phyloP scores from a whole-genome alignment of 2,797 vertebrate species.

The Syngnathus acus region DNA sequence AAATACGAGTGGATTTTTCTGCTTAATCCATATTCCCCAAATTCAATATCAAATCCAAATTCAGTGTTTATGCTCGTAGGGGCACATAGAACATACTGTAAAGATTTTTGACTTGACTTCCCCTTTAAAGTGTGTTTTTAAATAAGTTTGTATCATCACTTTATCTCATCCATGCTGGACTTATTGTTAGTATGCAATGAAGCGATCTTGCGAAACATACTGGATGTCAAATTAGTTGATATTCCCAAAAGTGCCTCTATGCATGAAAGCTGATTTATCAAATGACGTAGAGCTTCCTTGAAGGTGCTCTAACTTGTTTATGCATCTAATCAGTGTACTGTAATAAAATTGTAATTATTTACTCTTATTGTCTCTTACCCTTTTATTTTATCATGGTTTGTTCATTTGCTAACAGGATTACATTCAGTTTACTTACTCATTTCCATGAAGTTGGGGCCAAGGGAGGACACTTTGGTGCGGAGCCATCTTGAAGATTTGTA shows the following conservation, averaged over 20 bases:
- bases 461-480: background rate
- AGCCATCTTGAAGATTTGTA: background rate
- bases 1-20: no score
- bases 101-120: no score
- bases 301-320: conserved; percentile 49
- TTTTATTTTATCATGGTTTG: background rate
- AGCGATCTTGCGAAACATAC: background rate
- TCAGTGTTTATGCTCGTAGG: no score
- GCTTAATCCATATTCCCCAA: no score
- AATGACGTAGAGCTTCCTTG: background rate
- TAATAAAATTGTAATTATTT: conserved; percentile 54
- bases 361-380: background rate
- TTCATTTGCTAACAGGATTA: conserved; percentile 3
- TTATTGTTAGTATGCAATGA: background rate
- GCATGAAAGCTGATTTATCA: conserved; percentile 1
- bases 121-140: background rate
- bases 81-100: no score
- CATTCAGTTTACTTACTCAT: background rate
- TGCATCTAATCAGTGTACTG: conserved; percentile 45
- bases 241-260: conserved; percentile 2
- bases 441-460: background rate
- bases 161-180: conserved; percentile 1
- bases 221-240: background rate
- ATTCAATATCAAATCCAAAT: no score
- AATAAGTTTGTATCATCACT: background rate